phyloP scores from a whole-genome alignment of 2,113 vertebrate genomes.

The Rhineura floridana region DNA sequence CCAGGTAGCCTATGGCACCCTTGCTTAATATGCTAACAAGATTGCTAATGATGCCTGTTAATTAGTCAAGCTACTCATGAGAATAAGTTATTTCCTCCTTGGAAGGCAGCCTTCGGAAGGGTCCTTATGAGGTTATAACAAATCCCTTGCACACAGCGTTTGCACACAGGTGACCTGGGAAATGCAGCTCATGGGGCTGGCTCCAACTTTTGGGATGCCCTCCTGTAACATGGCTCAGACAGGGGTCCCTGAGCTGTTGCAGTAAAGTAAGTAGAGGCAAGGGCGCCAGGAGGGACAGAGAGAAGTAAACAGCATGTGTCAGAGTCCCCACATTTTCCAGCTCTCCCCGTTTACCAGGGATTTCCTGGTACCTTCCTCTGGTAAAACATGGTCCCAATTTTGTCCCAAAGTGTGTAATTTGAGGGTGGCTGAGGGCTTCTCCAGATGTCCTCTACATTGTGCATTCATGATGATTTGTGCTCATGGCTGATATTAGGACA shows the following conservation, averaged over 20 bases:
- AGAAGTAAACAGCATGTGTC: background rate
- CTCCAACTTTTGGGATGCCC: background rate
- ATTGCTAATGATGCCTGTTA: conserved; percentile 45
- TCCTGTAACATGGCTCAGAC: background rate
- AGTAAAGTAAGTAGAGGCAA: background rate
- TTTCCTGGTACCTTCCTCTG: background rate
- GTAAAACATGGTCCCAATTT: background rate
- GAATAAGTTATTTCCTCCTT: conserved; percentile 61
- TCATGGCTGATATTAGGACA: too few relatives aligned
- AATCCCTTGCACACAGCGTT: background rate
- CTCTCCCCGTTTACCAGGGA: background rate
- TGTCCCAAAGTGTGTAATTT: background rate
- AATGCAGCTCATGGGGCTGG: background rate
- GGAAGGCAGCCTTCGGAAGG: conserved; percentile 42
- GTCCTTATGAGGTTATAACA: conserved; percentile 19
- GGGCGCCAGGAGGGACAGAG: background rate
- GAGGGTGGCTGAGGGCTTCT: too few relatives aligned
- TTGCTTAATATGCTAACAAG: conserved; percentile 31
- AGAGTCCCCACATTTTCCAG: background rate
- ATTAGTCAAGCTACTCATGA: conserved; percentile 46
- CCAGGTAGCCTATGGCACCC: conserved; percentile 9
- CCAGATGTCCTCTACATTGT: too few relatives aligned
- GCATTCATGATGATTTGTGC: too few relatives aligned
- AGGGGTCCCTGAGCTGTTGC: background rate
- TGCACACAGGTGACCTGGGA: fast-evolving